Evolutionary conservation across 1,140 invertebrate species (phyloP).

Genomic region (Apis laboriosa): DNA sequence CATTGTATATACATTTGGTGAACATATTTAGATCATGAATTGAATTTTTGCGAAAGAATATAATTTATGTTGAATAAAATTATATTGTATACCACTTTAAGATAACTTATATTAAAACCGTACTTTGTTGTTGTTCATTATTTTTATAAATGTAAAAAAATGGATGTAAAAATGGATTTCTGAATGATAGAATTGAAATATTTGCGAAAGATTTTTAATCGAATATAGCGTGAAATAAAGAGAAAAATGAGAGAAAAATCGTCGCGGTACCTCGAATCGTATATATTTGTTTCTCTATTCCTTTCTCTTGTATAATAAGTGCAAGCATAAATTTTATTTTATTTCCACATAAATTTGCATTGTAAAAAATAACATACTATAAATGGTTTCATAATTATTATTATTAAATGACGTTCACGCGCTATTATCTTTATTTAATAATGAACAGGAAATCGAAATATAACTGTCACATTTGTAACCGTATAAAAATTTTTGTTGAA

Average conservation of each 20-base stretch:
- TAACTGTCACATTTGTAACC: too few species aligned
- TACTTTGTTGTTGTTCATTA: background rate
- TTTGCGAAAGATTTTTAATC: background rate
- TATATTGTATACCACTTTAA: too few species aligned
- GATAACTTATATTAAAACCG: background rate
- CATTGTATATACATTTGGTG: too few species aligned
- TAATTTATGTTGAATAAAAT: background rate
- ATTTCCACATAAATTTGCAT: background rate
- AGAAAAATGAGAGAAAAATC: background rate
- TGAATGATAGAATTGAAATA: background rate
- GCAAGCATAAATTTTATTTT: background rate
- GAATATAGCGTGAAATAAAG: background rate
- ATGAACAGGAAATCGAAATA: background rate
- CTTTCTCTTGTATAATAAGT: background rate
- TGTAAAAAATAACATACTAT: background rate
- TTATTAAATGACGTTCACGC: background rate
- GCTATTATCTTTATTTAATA: background rate
- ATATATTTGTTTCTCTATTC: background rate
- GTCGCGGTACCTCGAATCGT: background rate
- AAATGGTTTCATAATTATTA: background rate
- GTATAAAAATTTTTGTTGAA: too few species aligned
- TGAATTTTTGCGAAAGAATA: background rate
- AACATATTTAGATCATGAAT: background rate
- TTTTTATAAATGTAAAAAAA: constrained; percentile 20
- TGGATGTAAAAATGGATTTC: too few species aligned